A percentile compares a stretch with the other conserved stretches of the same genome.
These are phyloP conservation scores for Chionis minor DNA, from an alignment of 2,113 vertebrate genomes.

Conservation along the genomic window DNA sequence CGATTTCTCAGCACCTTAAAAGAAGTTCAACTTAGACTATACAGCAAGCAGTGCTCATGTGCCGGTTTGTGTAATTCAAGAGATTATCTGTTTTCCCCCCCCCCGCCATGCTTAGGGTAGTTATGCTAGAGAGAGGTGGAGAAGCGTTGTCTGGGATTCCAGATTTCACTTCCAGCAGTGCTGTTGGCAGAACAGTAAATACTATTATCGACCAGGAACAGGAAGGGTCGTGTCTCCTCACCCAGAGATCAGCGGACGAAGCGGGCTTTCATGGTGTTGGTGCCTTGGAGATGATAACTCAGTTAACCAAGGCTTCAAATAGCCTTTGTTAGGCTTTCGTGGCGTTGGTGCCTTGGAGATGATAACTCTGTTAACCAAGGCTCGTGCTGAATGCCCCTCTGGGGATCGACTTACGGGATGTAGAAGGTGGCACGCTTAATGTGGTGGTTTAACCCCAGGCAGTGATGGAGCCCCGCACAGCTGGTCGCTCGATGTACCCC, in stretches of 20 bases:
- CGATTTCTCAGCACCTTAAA: background rate
- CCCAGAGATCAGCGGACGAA: background rate
- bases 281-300: background rate
- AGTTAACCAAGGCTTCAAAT: background rate
- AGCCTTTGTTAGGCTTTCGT: too few relatives aligned
- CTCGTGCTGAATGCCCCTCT: rapidly evolving
- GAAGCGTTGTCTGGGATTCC: background rate
- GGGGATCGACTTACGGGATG: rapidly evolving
- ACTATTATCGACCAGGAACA: background rate
- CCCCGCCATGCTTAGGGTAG: background rate
- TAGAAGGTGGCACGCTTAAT: too few relatives aligned
- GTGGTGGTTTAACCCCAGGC: background rate
- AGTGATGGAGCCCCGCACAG: background rate
- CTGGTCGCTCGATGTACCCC: rapidly evolving
- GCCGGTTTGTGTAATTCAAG: background rate
- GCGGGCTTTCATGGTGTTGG: background rate
- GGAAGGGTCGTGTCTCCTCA: background rate
- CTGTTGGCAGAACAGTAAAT: background rate
- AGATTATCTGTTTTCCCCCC: too few relatives aligned
- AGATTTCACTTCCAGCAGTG: background rate
- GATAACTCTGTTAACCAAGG: too few relatives aligned
- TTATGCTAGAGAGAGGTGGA: background rate
- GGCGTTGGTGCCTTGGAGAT: background rate
- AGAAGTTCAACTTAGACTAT: background rate
- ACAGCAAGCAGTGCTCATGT: rapidly evolving